A percentile compares a stretch with the other conserved stretches of the same genome.
phyloP scores from a whole-genome alignment of 2,797 vertebrate genomes.

The Ptychadena robeensis region DNA sequence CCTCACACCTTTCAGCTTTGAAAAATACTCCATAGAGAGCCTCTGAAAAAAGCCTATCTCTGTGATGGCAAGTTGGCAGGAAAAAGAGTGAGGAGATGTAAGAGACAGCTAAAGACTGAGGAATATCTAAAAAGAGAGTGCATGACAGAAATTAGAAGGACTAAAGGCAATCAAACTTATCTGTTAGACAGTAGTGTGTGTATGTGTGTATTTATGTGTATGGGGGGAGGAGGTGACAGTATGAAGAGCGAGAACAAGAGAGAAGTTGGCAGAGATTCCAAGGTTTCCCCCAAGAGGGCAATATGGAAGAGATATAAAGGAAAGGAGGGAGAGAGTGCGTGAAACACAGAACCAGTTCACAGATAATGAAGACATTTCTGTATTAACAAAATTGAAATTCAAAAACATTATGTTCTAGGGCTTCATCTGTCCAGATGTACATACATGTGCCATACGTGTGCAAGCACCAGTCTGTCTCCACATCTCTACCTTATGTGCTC shows the following conservation, averaged over 20 bases:
- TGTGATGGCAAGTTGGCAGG: slow-evolving; percentile 52
- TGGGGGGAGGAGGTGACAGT: slow-evolving; percentile 17
- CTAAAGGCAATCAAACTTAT: slow-evolving; percentile 47
- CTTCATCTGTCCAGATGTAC: slow-evolving; percentile 13
- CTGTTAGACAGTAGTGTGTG: slow-evolving; percentile 30
- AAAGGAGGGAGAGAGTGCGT: slow-evolving; percentile 59
- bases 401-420: slow-evolving; percentile 26
- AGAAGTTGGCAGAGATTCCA: slow-evolving; percentile 60
- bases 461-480: slow-evolving; percentile 11
- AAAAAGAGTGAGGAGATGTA: slow-evolving; percentile 15
- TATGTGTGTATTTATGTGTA: not conserved
- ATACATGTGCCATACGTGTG: slow-evolving; percentile 54
- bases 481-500: slow-evolving; percentile 55
- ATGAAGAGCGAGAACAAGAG: slow-evolving; percentile 57
- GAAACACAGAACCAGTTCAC: slow-evolving; percentile 58
- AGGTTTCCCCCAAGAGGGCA: slow-evolving; percentile 48
- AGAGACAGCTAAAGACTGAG: slow-evolving; percentile 14
- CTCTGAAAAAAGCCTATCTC: slow-evolving; percentile 46
- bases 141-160: slow-evolving; percentile 64
- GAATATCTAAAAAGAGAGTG: slow-evolving; percentile 15
- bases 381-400: slow-evolving; percentile 42
- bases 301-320: slow-evolving; percentile 37
- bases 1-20: slow-evolving; percentile 61
- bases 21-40: slow-evolving; percentile 52
- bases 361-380: slow-evolving; percentile 68